phyloP scores from a whole-genome alignment of 2,113 vertebrate genomes.

The Xiphorhynchus elegans region DNA sequence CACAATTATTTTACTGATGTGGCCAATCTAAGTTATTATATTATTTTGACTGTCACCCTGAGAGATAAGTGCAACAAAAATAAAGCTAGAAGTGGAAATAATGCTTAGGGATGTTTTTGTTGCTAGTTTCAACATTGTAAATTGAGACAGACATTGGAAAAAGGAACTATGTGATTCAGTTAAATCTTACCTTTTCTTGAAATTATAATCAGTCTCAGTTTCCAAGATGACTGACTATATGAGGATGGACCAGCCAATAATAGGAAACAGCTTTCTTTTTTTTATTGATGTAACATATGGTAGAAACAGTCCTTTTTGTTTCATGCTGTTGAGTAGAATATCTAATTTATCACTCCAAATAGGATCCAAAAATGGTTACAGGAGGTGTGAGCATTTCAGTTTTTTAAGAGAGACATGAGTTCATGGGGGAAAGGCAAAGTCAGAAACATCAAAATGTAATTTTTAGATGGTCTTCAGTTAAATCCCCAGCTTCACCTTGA shows the following conservation, averaged over 20 bases:
- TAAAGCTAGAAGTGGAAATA: background rate
- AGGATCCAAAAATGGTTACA: conserved; percentile 22
- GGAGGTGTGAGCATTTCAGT: background rate
- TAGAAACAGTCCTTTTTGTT: conserved; percentile 22
- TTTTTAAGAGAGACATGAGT: background rate
- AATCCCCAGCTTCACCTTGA: background rate
- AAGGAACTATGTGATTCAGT: background rate
- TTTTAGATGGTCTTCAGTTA: background rate
- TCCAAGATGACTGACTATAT: conserved; percentile 17
- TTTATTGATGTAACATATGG: conserved; percentile 40
- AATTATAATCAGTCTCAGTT: conserved; percentile 44
- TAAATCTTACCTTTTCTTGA: conserved; percentile 50
- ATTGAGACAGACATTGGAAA: conserved; percentile 7
- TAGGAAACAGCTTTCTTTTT: conserved; percentile 58
- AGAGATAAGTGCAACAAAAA: background rate
- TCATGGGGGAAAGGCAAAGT: background rate
- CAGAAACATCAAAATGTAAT: background rate
- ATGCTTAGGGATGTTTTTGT: background rate
- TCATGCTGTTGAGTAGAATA: background rate
- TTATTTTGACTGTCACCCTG: conserved; percentile 1
- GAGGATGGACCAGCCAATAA: conserved; percentile 53
- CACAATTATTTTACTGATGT: background rate
- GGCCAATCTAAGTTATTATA: background rate
- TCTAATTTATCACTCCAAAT: conserved; percentile 25
- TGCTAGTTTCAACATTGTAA: conserved; percentile 9